Evolutionary conservation across 1,140 invertebrate genomes (phyloP), one percentile per base, ranked within the genome.

Genomic region (Streblospio benedicti): DNA sequence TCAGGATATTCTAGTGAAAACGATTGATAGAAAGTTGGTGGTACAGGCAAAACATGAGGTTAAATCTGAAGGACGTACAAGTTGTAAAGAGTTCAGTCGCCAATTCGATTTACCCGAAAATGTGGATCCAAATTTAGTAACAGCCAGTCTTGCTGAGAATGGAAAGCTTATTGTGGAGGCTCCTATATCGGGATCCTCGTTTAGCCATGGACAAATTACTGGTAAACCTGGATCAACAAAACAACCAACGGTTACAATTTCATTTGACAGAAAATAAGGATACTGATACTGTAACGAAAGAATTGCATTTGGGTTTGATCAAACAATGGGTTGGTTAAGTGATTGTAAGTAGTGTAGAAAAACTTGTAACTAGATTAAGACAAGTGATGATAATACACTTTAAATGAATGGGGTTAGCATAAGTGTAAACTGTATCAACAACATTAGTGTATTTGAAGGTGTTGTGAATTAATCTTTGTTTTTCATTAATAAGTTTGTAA

Each of bases 61-160:
- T 59, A 71, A 73, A 52, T 66, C 65, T 28, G 67, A 66, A 1
- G 71, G 71, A 6, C 59, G 73, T 47, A 76, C 73, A 9, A 65
- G 75, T 44, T 72, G 74, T 60, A 75, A 72, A 47, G 74, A 76
- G 62, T 76, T 78, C 59, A 76, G 73, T 57, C 75, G 76, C 57
- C 71, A 76, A 58, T 76, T 76, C 59, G 75, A 76, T 57, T 62
- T 78, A 38, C 76, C 76, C 0, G 73, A 75, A 27, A 69, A 65
- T 47, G 75, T 78, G 25, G 75, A 78, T 59, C 72, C 75, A 54
- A 63, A 69, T 20, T 67, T 69, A 6, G 75, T 77, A 35, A 69
- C 69, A 0, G 75, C 74, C n/a, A 74, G 71, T 51, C 68, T 78
- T 30, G 67, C 67, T 27, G 75, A 74, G 25, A 73, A 75, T 41